Evolutionary conservation across 2,888 invertebrate species (phyloP), one percentile per base, ranked within the genome.

Genomic region (Palloptera scutellata): DNA sequence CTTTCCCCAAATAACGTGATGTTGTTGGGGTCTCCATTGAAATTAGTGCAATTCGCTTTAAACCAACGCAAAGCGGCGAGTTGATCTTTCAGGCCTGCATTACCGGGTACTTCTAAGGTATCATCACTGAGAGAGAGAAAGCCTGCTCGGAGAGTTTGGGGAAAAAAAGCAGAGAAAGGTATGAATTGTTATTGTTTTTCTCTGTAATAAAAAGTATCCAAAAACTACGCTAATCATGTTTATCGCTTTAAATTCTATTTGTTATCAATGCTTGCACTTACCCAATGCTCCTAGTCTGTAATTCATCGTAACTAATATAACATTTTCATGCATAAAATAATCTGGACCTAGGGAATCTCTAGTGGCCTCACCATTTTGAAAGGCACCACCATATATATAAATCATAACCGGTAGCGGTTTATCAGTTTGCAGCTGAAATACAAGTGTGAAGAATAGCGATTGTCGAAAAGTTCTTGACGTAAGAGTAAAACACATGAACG

Each of bases 1-100:
- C 87, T 86, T 72, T 86, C 85, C 0, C 87, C 87, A 71, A 87
- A 86, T 1, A 87, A 73, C 1, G 86, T 87, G 0, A 83, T 85
- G 70, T 87, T 87, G n/a, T 84, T 74, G 0, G 85, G 79, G 77
- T 87, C 86, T 1, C 87, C 87, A 70, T 85, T 85, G 72, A 87
- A 87, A 45, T 77, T 72, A 6, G 68, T 41, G 17, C 84, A 84
- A 74, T 87, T 87, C 3, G 78, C 77, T 68, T 84, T 82, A 1
- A 87, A 79, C 87, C 87, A 87, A 72, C 82, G 81, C 20, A 87
- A 75, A 0, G 86, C 86, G 64, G 86, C 69, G 1, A 86, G 76
- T 76, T 85, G 81, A 73, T 87, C 87, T 76, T 87, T 87, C 0
- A 87, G 76, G 0, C 83, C 87, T 1, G 86, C 86, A 74, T 87